These are phyloP conservation scores for Melanchra persicariae DNA, from an alignment of 2,888 invertebrate genomes.

Conservation along the genomic window DNA sequence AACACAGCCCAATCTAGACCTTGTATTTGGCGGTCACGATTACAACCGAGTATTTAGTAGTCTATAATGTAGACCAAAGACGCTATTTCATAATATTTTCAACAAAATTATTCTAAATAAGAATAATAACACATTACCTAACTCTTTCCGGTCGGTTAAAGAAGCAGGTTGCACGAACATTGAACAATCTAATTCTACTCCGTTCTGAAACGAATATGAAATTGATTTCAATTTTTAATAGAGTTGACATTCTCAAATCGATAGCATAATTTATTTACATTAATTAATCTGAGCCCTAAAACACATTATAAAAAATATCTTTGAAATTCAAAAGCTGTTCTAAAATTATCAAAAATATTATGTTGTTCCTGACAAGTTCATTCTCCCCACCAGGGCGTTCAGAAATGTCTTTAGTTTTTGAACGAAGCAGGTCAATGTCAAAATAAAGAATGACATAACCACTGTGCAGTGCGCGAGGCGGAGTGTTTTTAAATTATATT, in stretches of 20 bases:
- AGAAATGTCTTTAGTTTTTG: constrained; percentile 64
- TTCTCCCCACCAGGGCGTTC: not conserved
- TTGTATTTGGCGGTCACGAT: constrained; percentile 12
- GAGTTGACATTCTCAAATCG: not conserved
- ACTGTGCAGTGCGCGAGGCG: constrained; percentile 57
- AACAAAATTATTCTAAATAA: constrained; percentile 15
- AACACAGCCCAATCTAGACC: not conserved
- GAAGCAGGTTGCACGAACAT: constrained; percentile 40
- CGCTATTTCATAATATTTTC: constrained; percentile 18
- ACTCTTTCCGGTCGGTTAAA: constrained; percentile 50
- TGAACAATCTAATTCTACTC: constrained; percentile 59
- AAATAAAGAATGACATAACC: constrained; percentile 80
- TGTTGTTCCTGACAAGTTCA: not conserved
- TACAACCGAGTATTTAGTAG: constrained; percentile 10
- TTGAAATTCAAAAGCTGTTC: not conserved
- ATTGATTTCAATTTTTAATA: not conserved
- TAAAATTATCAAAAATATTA: not conserved
- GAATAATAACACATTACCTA: constrained; percentile 42
- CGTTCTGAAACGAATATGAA: constrained; percentile 46
- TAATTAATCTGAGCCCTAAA: not conserved
- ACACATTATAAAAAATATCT: too few relatives aligned
- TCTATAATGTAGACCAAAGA: constrained; percentile 25
- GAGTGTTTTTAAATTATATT: constrained; percentile 67
- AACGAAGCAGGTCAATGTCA: constrained; percentile 76
- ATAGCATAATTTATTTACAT: not conserved